A percentile compares a stretch with the other conserved stretches of the same genome.
phyloP scores from a whole-genome alignment of 1,140 invertebrate genomes.

The Ladona fulva region DNA sequence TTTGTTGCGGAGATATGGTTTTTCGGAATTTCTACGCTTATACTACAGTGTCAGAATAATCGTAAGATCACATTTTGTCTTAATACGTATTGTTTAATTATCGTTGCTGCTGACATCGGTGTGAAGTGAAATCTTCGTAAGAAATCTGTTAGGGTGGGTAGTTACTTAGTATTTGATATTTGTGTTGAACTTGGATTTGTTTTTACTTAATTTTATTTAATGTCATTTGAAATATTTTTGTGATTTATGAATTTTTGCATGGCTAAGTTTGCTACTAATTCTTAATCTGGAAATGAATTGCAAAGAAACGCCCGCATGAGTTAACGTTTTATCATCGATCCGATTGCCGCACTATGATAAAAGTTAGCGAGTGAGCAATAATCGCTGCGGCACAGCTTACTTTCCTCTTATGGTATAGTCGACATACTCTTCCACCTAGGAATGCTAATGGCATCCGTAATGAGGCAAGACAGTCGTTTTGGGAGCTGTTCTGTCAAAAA shows the following conservation, averaged over 20 bases:
- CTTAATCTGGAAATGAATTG: no score
- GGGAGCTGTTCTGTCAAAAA: not conserved
- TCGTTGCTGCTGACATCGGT: not conserved
- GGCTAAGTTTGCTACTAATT: not conserved
- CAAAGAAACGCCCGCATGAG: no score
- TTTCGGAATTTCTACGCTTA: not conserved
- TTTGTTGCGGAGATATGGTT: not conserved
- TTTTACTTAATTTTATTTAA: not conserved
- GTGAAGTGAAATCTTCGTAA: not conserved
- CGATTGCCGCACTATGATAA: no score
- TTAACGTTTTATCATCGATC: no score
- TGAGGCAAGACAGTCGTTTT: not conserved
- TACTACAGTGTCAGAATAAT: not conserved
- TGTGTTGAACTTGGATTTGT: not conserved
- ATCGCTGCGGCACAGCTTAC: no score
- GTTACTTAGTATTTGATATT: not conserved
- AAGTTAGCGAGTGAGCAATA: no score
- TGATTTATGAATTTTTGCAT: not conserved
- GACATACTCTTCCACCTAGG: no score
- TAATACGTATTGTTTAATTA: not conserved
- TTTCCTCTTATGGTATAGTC: no score
- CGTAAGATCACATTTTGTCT: not conserved
- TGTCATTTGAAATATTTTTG: not conserved
- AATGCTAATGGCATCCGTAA: not conserved
- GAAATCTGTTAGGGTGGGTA: slow-evolving; percentile 8